Percentiles rank a stretch among this genome's conserved stretches.
Evolutionary conservation across 2,113 vertebrate genomes (phyloP).

Genomic region (Irena cyanogastra): DNA sequence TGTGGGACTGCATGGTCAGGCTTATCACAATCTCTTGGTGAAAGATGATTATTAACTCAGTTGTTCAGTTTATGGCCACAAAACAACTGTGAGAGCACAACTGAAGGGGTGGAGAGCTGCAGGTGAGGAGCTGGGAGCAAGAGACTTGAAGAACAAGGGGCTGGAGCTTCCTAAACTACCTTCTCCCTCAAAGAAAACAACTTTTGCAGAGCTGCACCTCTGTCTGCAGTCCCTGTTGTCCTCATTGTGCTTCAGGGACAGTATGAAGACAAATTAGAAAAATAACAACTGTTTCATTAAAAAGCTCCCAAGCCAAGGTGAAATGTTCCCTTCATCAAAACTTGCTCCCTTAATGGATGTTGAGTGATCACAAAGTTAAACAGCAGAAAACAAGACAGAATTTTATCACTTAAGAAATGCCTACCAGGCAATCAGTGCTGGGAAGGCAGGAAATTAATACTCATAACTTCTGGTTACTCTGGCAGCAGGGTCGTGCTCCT

Average conservation of each 20-base stretch:
- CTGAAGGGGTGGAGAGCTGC: neutral
- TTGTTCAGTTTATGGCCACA: neutral
- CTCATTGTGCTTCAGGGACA: neutral
- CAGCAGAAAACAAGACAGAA: neutral
- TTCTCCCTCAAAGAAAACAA: neutral
- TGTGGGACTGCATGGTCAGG: neutral
- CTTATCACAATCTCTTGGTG: neutral
- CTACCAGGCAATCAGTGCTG: neutral
- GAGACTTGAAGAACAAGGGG: neutral
- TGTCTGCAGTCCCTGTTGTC: neutral
- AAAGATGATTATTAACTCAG: constrained; percentile 14
- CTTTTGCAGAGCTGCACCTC: neutral
- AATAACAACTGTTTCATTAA: neutral
- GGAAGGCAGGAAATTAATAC: constrained; percentile 44
- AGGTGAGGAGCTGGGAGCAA: neutral
- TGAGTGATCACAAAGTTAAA: neutral
- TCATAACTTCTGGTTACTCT: neutral
- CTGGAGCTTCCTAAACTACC: neutral
- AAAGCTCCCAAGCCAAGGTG: neutral
- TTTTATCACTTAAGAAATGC: neutral
- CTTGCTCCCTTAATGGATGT: neutral
- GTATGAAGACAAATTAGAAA: neutral
- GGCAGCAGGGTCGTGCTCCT: neutral
- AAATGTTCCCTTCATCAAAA: constrained; percentile 2
- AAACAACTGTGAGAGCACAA: neutral